These are phyloP conservation scores for Eledona agricola DNA, from an alignment of 2,888 invertebrate genomes.

Conservation along the genomic window DNA sequence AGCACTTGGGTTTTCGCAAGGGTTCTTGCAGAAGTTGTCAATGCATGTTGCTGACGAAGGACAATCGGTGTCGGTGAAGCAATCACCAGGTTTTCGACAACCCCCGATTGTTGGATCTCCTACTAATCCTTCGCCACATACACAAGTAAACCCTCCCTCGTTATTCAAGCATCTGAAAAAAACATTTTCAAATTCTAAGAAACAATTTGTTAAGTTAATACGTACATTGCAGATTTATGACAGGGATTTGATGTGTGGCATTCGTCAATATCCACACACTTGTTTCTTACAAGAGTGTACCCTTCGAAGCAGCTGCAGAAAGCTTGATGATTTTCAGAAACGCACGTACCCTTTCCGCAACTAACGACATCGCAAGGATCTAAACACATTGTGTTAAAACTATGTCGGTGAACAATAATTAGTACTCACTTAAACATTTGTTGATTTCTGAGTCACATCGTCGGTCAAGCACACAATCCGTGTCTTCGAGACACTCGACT, in stretches of 20 bases:
- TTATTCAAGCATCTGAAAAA: slow-evolving; percentile 74
- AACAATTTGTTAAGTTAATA: slow-evolving; percentile 35
- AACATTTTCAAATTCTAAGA: too few species aligned
- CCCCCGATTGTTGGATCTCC: slow-evolving; percentile 79
- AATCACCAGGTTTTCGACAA: slow-evolving; percentile 85
- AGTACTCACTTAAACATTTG: slow-evolving; percentile 78
- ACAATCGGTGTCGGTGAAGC: slow-evolving; percentile 81
- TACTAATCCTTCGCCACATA: slow-evolving; percentile 80
- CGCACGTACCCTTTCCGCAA: slow-evolving; percentile 85
- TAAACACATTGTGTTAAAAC: too few species aligned
- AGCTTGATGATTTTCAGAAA: slow-evolving; percentile 75
- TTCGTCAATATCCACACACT: slow-evolving; percentile 84
- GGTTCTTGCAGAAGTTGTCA: slow-evolving; percentile 79
- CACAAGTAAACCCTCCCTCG: slow-evolving; percentile 80
- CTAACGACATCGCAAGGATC: slow-evolving; percentile 82
- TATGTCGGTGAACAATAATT: too few species aligned
- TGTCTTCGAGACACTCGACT: slow-evolving; percentile 83
- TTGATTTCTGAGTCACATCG: slow-evolving; percentile 79
- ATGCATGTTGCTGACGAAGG: slow-evolving; percentile 79
- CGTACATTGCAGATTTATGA: slow-evolving; percentile 74
- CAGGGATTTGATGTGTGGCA: slow-evolving; percentile 78
- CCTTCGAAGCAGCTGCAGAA: slow-evolving; percentile 80
- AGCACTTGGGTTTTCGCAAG: slow-evolving; percentile 71
- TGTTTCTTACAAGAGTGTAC: slow-evolving; percentile 71
- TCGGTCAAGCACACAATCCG: slow-evolving; percentile 79